phyloP scores from a whole-genome alignment of 2,113 vertebrate genomes.

The Emydocephalus ijimae region DNA sequence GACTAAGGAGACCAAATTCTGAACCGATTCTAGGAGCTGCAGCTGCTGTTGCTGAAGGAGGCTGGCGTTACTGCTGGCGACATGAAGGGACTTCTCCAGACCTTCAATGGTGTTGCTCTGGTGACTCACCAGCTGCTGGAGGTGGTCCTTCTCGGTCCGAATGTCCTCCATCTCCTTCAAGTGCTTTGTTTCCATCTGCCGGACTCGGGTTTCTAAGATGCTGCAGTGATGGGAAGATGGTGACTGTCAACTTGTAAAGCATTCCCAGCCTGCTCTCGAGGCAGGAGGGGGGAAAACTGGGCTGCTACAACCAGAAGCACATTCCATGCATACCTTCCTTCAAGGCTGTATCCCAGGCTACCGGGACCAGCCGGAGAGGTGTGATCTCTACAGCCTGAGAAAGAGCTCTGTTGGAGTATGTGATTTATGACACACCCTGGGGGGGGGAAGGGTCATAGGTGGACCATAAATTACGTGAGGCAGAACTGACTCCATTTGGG shows the following conservation, averaged over 20 bases:
- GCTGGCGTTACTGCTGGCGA: conserved; percentile 75
- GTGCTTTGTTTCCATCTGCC: conserved; percentile 79
- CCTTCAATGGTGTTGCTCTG: conserved; percentile 78
- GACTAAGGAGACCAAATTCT: conserved; percentile 72
- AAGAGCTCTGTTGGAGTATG: too few relatives aligned
- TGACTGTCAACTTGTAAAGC: background rate
- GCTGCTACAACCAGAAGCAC: too few relatives aligned
- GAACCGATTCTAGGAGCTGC: conserved; percentile 78
- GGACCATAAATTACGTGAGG: too few relatives aligned
- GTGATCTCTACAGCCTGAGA: too few relatives aligned
- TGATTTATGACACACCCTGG: too few relatives aligned
- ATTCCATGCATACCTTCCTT: too few relatives aligned
- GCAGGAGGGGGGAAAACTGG: too few relatives aligned
- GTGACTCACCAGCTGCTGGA: conserved; percentile 73
- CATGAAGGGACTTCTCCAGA: conserved; percentile 75
- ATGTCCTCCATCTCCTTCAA: conserved; percentile 76
- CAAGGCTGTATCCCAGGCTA: too few relatives aligned
- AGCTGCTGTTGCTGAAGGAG: conserved; percentile 80
- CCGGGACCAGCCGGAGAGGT: too few relatives aligned
- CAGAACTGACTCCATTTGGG: too few relatives aligned
- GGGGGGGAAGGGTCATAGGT: too few relatives aligned
- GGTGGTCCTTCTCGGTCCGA: conserved; percentile 72
- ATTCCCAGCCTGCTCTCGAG: too few relatives aligned
- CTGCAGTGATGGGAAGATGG: conserved; percentile 58
- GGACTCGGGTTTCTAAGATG: conserved; percentile 75